Base-by-base conservation (phyloP, 2,797 vertebrate genomes). In the Clarias platycephalus region DNA sequence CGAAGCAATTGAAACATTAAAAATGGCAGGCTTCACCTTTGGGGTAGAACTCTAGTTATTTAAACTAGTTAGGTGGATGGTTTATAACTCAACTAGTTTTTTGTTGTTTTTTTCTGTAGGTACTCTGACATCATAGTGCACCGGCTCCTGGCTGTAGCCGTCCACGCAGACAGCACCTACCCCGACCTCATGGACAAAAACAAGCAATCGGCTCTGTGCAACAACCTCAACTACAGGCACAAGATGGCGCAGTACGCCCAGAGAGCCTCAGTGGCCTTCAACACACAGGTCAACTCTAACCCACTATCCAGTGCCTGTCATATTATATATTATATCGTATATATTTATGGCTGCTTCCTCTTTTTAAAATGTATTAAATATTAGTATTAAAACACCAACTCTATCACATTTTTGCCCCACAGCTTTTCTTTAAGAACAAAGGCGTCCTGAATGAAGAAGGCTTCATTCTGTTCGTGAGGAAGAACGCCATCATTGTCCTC, bases 241-340 rank as follows among this genome's bases (percentile, higher is more conserved):
- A 99, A 99, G 94, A 99, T 99, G 98, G 92, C 98, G 86, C 98
- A 99, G 15, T 99, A 99, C 0, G 97, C 98, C 4, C 98, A 99
- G 83, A 95, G 98, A 82, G 94, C 97, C 0, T 99, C 98, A 1
- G 97, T 99, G 67, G 95, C 97, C 37, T 99, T 97, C 93, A 97
- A 99, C 89, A 99, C 98, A 1, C 98, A 99, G 96, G 96, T 96
- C 82, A 22, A 57, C 3, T 5, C n/a, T 16, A 53, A 49, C 10
- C 53, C 24, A 24, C 22, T 12, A 1, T 15, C 28, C n/a, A 67
- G 66, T 20, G 66, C 20, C 22, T 0, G 4, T 53, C 71, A 10
- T 28, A 18, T 55, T 44, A 62, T 62, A n/a, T n/a, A n/a, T n/a
- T n/a, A n/a, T n/a, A n/a, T n/a, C n/a, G n/a, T n/a, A n/a, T n/a